Evolutionary conservation across 2,888 invertebrate species (phyloP).

Genomic region (Laspeyria flexula): DNA sequence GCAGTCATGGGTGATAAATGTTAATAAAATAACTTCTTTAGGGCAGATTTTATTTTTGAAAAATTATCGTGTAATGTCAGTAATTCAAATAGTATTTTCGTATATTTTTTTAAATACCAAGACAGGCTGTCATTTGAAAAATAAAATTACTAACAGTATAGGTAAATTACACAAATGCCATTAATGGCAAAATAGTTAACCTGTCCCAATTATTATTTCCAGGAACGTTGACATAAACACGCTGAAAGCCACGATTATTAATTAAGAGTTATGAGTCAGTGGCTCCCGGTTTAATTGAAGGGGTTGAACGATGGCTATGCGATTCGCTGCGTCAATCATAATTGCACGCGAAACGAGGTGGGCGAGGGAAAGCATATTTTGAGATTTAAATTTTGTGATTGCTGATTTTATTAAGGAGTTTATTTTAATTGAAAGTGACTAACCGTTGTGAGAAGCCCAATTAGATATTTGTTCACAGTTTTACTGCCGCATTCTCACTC

Average conservation of each 20-base stretch:
- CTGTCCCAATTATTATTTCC: background rate
- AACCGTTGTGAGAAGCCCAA: background rate
- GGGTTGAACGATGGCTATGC: slow-evolving; percentile 29
- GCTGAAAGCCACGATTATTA: slow-evolving; percentile 32
- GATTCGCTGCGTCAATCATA: slow-evolving; percentile 38
- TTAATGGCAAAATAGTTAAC: too few relatives aligned
- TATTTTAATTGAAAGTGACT: background rate
- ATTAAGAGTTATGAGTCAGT: slow-evolving; percentile 39
- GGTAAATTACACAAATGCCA: too few relatives aligned
- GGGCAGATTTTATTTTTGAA: too few relatives aligned
- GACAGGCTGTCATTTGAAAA: too few relatives aligned
- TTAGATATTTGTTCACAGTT: too few relatives aligned
- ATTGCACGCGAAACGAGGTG: slow-evolving; percentile 12
- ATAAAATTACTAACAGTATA: too few relatives aligned
- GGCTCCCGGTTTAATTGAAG: slow-evolving; percentile 41
- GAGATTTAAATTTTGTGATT: slow-evolving; percentile 14
- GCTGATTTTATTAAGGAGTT: background rate
- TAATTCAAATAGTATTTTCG: too few relatives aligned
- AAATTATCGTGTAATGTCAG: too few relatives aligned
- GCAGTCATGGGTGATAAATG: too few relatives aligned
- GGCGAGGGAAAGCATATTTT: slow-evolving; percentile 2
- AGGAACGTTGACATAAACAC: background rate
- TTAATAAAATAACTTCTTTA: too few relatives aligned
- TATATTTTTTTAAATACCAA: too few relatives aligned
- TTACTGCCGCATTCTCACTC: too few relatives aligned